Percentiles rank a stretch among this genome's conserved stretches.
Evolutionary conservation across 1,140 invertebrate species (phyloP).

Genomic region (Listronotus bonariensis): DNA sequence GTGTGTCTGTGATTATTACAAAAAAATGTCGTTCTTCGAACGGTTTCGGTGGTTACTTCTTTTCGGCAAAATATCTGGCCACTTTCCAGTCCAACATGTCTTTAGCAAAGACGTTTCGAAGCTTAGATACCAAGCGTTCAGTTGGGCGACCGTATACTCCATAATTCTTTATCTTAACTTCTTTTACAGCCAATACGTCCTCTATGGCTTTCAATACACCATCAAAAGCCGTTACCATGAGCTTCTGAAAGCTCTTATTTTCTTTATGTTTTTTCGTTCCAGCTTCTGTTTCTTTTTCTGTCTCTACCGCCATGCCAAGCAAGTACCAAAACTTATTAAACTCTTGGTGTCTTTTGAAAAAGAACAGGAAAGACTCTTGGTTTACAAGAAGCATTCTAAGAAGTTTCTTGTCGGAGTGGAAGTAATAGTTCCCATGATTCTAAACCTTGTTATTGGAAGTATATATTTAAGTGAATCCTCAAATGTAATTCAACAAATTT

Average conservation of each 20-base stretch:
- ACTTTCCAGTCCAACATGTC: constrained; percentile 18
- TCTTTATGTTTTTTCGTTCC: constrained; percentile 7
- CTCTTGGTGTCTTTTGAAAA: constrained; percentile 9
- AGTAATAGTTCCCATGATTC: too few species aligned
- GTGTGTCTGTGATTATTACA: neutral
- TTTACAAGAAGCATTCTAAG: neutral
- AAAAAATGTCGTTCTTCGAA: constrained; percentile 3
- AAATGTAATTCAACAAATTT: neutral
- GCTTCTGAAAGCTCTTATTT: neutral
- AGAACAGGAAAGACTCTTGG: neutral
- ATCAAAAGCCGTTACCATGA: neutral
- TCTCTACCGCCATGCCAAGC: neutral
- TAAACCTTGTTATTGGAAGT: neutral
- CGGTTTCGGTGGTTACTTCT: constrained; percentile 1
- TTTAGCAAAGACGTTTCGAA: neutral
- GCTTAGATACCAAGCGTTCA: constrained; percentile 10
- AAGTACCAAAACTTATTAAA: constrained; percentile 1
- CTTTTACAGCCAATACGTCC: constrained; percentile 2
- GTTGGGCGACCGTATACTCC: constrained; percentile 6
- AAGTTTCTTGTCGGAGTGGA: too few species aligned
- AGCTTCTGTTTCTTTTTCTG: constrained; percentile 11
- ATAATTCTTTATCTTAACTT: neutral
- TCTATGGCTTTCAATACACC: constrained; percentile 1
- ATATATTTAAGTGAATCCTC: too few species aligned
- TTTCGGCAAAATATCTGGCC: constrained; percentile 25